phyloP scores from a whole-genome alignment of 2,797 vertebrate genomes.

The Mormyrus hasselquistii region DNA sequence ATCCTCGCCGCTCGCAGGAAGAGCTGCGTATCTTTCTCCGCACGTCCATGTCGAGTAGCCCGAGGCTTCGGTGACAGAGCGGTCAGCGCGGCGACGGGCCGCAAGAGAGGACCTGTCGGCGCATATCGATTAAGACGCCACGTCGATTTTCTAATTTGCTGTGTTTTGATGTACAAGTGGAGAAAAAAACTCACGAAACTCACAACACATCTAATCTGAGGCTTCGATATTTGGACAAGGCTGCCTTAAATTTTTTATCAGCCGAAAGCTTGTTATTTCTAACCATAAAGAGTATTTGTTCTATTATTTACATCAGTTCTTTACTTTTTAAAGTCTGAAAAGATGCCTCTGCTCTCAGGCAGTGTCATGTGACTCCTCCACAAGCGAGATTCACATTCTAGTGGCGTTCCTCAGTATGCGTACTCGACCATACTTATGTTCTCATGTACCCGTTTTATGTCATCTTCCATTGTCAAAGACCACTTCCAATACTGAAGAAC shows the following conservation, averaged over 20 bases:
- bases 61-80: neutral
- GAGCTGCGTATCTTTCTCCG: neutral
- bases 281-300: neutral
- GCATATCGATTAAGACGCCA: neutral
- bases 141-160: neutral
- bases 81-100: neutral
- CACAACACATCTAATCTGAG: neutral
- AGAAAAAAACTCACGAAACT: neutral
- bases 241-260: neutral
- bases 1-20: neutral
- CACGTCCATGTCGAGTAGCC: neutral
- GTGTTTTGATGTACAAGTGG: neutral
- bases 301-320: conserved; percentile 1
- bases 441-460: neutral
- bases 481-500: neutral
- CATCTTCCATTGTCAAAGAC: neutral
- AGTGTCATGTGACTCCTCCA: neutral
- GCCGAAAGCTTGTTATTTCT: neutral
- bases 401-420: neutral
- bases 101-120: too few species aligned
- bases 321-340: conserved; percentile 2
- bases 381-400: neutral
- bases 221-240: neutral
- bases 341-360: neutral
- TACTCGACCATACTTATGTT: neutral